Evolutionary conservation across 2,113 vertebrate genomes (phyloP), one percentile per base, ranked within the genome.

Genomic region (Xerus inauris): DNA sequence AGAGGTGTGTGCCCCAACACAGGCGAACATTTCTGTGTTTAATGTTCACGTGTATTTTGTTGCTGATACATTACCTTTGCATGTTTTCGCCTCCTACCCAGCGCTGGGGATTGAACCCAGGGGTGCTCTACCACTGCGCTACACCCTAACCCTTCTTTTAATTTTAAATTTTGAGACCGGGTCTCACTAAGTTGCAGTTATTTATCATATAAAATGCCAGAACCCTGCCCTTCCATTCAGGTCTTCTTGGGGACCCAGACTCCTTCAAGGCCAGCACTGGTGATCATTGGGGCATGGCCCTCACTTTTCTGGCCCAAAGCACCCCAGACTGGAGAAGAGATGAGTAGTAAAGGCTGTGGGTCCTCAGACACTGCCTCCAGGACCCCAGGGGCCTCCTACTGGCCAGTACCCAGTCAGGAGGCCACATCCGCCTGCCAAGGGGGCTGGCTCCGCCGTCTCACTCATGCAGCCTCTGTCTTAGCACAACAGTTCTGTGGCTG

Each of bases 271-370:
- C 17, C 28, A 32, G 51, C 10, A 1, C 40, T 54, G 0, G 28
- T 19, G 38, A 6, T 26, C 62, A 6, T 47, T 10, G 2, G 7
- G 2, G 2, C 35, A 12, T n/a, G n/a, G n/a, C n/a, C n/a, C n/a
- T n/a, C n/a, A n/a, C n/a, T n/a, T n/a, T n/a, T n/a, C n/a, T 71
- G 76, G 54, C 47, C 30, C 57, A 42, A 72, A 19, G 67, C 16
- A 9, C 62, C 62, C 0, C 17, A 69, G 49, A 2, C 77, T 30
- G 22, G 6, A 40, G 67, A 62, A 72, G 32, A 32, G 69, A 73
- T 28, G 17, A 87, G 71, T n/a, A 20, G 6, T 28, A n/a, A n/a
- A 73, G n/a, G 32, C 17, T 26, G 28, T 19, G 20, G 16, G 17
- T 87, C 38, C 69, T 51, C 49, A 72, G 26, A 42, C 84, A 28